Evolutionary conservation across 2,888 invertebrate genomes (phyloP).

Genomic region (Scaptomyza polygonia): DNA sequence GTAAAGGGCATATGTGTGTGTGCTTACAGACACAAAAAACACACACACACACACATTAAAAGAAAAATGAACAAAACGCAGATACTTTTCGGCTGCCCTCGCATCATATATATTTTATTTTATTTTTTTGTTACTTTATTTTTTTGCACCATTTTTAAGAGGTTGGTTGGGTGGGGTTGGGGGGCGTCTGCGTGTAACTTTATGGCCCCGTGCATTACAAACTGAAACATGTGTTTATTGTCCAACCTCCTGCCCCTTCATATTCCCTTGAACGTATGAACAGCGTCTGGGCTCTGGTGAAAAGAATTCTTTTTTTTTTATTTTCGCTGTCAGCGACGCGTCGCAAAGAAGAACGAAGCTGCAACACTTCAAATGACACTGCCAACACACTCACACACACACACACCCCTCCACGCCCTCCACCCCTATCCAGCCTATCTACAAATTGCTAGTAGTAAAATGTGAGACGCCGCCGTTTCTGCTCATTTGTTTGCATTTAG

Average conservation of each 20-base stretch:
- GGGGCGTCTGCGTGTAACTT: constrained; percentile 51
- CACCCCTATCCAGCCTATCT: background rate
- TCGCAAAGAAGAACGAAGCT: constrained; percentile 48
- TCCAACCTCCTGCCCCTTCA: constrained; percentile 44
- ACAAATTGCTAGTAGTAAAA: constrained; percentile 33
- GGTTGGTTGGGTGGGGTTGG: constrained; percentile 10
- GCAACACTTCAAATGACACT: constrained; percentile 73
- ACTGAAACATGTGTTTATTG: constrained; percentile 81
- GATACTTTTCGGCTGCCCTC: constrained; percentile 68
- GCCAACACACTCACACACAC: background rate
- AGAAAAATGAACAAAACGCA: constrained; percentile 36
- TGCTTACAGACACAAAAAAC: constrained; percentile 26
- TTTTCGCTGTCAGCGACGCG: constrained; percentile 73
- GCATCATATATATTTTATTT: constrained; percentile 46
- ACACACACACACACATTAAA: constrained; percentile 24
- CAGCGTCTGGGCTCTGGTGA: constrained; percentile 47
- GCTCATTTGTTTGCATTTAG: constrained; percentile 56
- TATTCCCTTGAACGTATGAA: background rate
- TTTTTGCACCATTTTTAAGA: constrained; percentile 58
- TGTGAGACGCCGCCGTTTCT: constrained; percentile 39
- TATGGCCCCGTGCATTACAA: constrained; percentile 76
- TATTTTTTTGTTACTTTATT: constrained; percentile 35
- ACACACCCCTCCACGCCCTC: background rate
- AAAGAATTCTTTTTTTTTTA: constrained; percentile 64
- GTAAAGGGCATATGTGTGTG: constrained; percentile 66